Conservation (phyloP, 2,888 invertebrate genomes). For the Resseliella maxima region DNA sequence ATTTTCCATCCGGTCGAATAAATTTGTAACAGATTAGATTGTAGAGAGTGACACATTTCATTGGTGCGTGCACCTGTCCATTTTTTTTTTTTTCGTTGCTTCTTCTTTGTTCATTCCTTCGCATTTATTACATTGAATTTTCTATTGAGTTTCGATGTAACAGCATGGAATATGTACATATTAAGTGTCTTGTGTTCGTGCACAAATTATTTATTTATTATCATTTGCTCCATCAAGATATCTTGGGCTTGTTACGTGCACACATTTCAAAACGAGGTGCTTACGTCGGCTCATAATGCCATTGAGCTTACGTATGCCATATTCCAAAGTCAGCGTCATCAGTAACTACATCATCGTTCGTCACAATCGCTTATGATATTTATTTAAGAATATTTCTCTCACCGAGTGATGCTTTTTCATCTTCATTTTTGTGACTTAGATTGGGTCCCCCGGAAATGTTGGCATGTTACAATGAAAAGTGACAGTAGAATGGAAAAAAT, state of each 20-base stretch:
- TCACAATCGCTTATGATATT: neutral
- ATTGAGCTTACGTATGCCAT: neutral
- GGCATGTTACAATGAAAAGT: too few species aligned
- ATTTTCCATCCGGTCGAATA: neutral
- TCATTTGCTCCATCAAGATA: slow-evolving; percentile 8
- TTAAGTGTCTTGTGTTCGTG: slow-evolving; percentile 6
- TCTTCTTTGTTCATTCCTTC: neutral
- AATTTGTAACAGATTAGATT: neutral
- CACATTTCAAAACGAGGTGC: neutral
- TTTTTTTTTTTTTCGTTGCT: neutral
- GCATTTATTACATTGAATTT: neutral
- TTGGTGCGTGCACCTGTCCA: neutral
- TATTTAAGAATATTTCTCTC: neutral
- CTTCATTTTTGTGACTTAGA: too few species aligned
- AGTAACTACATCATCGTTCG: too few species aligned
- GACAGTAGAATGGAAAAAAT: too few species aligned
- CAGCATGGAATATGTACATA: neutral
- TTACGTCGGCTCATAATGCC: neutral
- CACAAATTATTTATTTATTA: slow-evolving; percentile 49
- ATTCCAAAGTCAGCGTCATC: too few species aligned
- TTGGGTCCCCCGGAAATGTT: too few species aligned
- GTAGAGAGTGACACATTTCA: neutral
- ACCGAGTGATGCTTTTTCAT: neutral
- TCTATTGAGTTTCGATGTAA: too few species aligned
- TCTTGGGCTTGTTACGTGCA: neutral